These are phyloP conservation scores for Rhabditophanes sp. DNA, from an alignment of 2,888 invertebrate species.

Conservation along the genomic window DNA sequence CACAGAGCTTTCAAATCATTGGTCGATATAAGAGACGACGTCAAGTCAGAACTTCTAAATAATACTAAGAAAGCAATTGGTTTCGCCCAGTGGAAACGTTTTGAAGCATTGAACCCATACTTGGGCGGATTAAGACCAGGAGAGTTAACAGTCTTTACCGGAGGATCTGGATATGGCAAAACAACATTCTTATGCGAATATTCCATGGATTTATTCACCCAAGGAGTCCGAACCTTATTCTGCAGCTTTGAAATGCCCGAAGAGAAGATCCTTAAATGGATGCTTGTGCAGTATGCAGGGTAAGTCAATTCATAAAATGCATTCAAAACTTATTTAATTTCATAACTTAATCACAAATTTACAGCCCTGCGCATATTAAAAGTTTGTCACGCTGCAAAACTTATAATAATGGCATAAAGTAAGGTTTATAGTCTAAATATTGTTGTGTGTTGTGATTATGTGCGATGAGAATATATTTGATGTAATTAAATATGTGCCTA, in stretches of 20 bases:
- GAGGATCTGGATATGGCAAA: conserved; percentile 39
- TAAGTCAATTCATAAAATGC: conserved; percentile 15
- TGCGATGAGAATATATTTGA: conserved; percentile 1
- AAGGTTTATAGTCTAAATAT: conserved; percentile 12
- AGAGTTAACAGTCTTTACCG: conserved; percentile 38
- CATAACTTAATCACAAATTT: neutral
- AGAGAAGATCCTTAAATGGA: conserved; percentile 40
- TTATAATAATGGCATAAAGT: conserved; percentile 39
- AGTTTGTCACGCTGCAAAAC: conserved; percentile 32
- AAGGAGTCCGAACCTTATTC: conserved; percentile 42
- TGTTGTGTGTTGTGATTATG: conserved; percentile 5
- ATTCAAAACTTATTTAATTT: too few relatives aligned
- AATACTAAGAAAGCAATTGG: conserved; percentile 10
- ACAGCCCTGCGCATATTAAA: neutral
- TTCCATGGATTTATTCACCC: conserved; percentile 33
- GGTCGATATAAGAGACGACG: conserved; percentile 45
- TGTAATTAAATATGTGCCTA: conserved; percentile 6
- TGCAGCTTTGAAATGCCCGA: conserved; percentile 43
- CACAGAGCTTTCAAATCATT: conserved; percentile 28
- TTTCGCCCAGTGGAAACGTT: conserved; percentile 34
- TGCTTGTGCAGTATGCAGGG: conserved; percentile 43
- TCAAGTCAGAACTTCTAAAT: conserved; percentile 34
- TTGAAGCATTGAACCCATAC: conserved; percentile 35
- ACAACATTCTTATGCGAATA: conserved; percentile 44
- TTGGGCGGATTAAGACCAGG: conserved; percentile 37